Percentiles rank a stretch among this genome's conserved stretches.
These are phyloP conservation scores for Eledona agricola DNA, from an alignment of 2,888 invertebrate species.

Conservation along the genomic window DNA sequence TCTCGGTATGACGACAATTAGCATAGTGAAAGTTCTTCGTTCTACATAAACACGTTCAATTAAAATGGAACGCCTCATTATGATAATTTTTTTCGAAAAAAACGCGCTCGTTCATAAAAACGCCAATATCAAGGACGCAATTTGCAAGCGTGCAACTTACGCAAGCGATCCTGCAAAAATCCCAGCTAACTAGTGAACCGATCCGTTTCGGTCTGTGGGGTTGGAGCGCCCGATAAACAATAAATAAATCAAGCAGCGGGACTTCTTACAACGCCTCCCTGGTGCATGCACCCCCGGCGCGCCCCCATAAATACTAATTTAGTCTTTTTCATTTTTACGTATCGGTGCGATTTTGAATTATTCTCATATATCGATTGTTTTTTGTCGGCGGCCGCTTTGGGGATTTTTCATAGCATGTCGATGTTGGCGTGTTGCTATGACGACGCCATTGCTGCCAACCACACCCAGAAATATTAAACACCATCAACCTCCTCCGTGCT, in stretches of 20 bases:
- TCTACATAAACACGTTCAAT: conserved; percentile 21
- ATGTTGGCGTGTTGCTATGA: conserved; percentile 57
- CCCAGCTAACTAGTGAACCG: conserved; percentile 18
- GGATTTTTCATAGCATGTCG: conserved; percentile 60
- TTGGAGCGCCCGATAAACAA: conserved; percentile 48
- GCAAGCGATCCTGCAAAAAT: conserved; percentile 8
- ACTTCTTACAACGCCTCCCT: conserved; percentile 45
- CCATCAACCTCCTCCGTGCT: conserved; percentile 42
- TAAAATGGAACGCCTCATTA: conserved; percentile 21
- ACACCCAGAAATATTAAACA: conserved; percentile 52
- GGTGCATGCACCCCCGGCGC: conserved; percentile 36
- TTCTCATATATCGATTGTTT: conserved; percentile 55
- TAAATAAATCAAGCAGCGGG: conserved; percentile 52
- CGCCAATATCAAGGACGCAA: conserved; percentile 28
- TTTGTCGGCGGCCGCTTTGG: conserved; percentile 54
- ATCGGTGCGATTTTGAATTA: conserved; percentile 50
- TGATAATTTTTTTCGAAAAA: conserved; percentile 5
- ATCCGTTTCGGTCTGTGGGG: too few relatives aligned
- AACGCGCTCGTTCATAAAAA: conserved; percentile 7
- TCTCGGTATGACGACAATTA: conserved; percentile 17
- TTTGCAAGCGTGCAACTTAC: conserved; percentile 16
- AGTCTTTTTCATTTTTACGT: conserved; percentile 51
- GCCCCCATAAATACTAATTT: conserved; percentile 57
- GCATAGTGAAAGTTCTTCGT: conserved; percentile 29
- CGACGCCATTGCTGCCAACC: conserved; percentile 57